Evolutionary conservation across 2,888 invertebrate species (phyloP), one percentile per base, ranked within the genome.

Genomic region (Oscheius onirici): DNA sequence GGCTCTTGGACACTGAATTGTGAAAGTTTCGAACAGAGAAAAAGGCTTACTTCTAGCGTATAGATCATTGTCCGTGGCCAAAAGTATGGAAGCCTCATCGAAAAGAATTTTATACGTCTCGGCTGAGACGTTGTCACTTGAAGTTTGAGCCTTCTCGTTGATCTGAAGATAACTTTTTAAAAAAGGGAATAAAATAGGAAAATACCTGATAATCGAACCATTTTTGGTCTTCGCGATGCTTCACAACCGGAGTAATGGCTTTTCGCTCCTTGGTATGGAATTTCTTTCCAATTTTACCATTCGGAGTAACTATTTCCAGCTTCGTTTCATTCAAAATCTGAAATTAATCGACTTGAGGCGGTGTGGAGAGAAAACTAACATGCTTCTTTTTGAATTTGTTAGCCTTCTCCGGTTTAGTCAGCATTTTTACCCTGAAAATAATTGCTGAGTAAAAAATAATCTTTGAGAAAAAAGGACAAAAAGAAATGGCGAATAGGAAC

Each of bases 181-280:
- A 55, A 24, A 28, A 52, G 24, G 15, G 24, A 68, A 11, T 55
- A n/a, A 52, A 28, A n/a, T 24, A 13, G 3, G 28, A 13, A 49
- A 43, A 15, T 46, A 40, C 57, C 74, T 80, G 80, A 55, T 82
- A 80, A 17, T 71, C 72, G 61, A 71, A 84, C 84, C 84, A 84
- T 55, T 83, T 81, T 44, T 75, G 49, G 8, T 77, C 82, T 51
- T 81, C 83, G 28, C 73, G 63, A 63, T 81, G 80, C 51, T 80
- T 80, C 24, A 83, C 79, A 3, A 79, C 17, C 1, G 78, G 71
- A 22, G 24, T 10, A 10, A 44, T 41, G 20, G 51, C 34, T 5
- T 3, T 10, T 58, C n/a, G 20, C 43, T 58, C 24, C 43, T 44
- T 58, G 3, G 34, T 40, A 24, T 70, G 51, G 28, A 49, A 49